A percentile compares a stretch with the other conserved stretches of the same genome.
Evolutionary conservation across 2,797 vertebrate genomes (phyloP).

Genomic region (Enteromius anoplus): DNA sequence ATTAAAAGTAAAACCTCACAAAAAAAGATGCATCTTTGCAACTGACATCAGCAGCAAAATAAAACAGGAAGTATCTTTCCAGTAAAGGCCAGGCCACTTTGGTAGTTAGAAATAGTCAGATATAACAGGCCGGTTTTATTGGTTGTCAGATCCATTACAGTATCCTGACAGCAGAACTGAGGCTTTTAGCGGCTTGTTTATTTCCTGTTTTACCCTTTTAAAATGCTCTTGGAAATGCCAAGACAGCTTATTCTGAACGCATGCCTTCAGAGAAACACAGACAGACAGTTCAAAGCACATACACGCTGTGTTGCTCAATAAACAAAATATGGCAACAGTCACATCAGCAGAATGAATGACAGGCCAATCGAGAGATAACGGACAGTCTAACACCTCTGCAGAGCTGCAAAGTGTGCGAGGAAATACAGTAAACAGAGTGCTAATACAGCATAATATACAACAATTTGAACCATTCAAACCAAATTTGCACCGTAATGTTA

Average conservation of each 20-base stretch:
- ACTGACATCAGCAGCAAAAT: neutral
- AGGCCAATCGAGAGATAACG: neutral
- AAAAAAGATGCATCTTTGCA: neutral
- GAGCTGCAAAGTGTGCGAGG: neutral
- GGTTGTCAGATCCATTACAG: slow-evolving; percentile 24
- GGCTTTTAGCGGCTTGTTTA: neutral
- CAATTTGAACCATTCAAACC: neutral
- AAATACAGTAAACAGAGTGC: neutral
- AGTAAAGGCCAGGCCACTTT: neutral
- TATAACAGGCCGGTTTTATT: neutral
- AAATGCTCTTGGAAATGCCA: neutral
- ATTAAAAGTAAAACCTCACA: neutral
- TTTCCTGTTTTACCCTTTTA: slow-evolving; percentile 12
- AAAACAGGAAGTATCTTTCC: slow-evolving; percentile 5
- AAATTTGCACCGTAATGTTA: neutral
- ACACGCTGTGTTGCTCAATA: slow-evolving; percentile 29
- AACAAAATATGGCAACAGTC: slow-evolving; percentile 31
- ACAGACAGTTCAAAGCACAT: slow-evolving; percentile 9
- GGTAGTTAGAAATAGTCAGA: slow-evolving; percentile 45
- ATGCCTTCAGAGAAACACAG: slow-evolving; percentile 23
- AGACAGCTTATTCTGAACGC: slow-evolving; percentile 28
- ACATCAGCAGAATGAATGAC: slow-evolving; percentile 16
- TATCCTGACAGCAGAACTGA: slow-evolving; percentile 24
- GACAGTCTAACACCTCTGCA: neutral
- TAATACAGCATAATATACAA: neutral